A percentile compares a stretch with the other conserved stretches of the same genome.
Evolutionary conservation across 1,140 invertebrate species (phyloP).

Genomic region (Drosophila pandora): DNA sequence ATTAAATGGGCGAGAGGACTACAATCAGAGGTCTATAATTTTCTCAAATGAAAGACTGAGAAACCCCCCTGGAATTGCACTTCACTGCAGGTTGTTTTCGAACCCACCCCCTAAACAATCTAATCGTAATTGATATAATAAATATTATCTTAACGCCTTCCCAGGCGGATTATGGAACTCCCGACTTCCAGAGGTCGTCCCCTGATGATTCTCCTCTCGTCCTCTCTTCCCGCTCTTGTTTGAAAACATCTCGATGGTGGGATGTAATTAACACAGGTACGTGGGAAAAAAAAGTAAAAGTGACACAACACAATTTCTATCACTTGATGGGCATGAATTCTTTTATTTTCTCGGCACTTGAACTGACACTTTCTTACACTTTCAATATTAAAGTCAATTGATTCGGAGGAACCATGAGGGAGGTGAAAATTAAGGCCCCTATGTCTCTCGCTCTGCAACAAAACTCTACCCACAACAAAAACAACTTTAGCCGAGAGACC

Average conservation of each 20-base stretch:
- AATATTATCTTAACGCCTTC: constrained; percentile 3
- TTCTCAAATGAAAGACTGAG: not conserved
- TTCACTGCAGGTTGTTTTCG: not conserved
- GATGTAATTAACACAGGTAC: constrained; percentile 7
- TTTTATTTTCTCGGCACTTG: constrained; percentile 1
- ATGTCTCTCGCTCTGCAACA: constrained; percentile 24
- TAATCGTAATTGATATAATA: constrained; percentile 20
- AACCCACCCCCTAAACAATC: constrained; percentile 20
- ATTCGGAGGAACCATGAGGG: not conserved
- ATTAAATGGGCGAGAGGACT: not conserved
- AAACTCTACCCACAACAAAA: constrained; percentile 14
- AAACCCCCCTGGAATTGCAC: not conserved
- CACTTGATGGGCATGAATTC: constrained; percentile 6
- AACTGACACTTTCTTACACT: constrained; percentile 26
- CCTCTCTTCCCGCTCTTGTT: constrained; percentile 1
- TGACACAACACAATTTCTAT: constrained; percentile 7
- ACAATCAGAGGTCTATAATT: not conserved
- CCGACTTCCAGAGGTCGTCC: constrained; percentile 11
- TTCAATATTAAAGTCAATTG: constrained; percentile 34
- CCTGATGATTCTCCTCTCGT: too few species aligned
- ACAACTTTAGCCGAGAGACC: constrained; percentile 23
- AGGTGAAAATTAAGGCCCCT: constrained; percentile 22
- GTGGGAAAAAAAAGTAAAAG: constrained; percentile 32
- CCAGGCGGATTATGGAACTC: not conserved
- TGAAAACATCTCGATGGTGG: constrained; percentile 16